Evolutionary conservation across 30 jellyfish, hydroid and myxozoan genomes (phyloP).

Genomic region (Clytia hemisphaerica): DNA sequence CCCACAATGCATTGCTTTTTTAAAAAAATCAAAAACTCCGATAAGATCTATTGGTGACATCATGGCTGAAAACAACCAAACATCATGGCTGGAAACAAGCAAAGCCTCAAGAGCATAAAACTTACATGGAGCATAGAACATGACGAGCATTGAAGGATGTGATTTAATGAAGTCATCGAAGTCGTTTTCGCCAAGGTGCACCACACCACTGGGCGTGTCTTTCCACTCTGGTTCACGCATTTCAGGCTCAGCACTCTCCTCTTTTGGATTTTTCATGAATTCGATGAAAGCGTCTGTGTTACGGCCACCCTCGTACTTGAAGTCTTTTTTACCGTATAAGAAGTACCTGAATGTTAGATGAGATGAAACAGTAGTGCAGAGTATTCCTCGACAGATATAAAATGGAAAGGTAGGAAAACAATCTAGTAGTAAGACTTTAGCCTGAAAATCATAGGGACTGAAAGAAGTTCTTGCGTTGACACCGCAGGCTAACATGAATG

Average conservation of each 20-base stretch:
- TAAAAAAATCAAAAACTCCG: too few relatives aligned
- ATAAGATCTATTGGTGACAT: too few relatives aligned
- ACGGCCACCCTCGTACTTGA: slow-evolving; percentile 53
- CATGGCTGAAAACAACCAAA: not conserved
- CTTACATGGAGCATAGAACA: slow-evolving; percentile 98
- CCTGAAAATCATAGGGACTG: not conserved
- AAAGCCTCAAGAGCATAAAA: not conserved
- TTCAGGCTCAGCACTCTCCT: slow-evolving; percentile 61
- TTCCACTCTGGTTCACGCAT: slow-evolving; percentile 61
- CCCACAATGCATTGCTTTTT: too few relatives aligned
- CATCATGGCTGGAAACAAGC: not conserved
- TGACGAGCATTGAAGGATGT: slow-evolving; percentile 73
- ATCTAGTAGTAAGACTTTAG: not conserved
- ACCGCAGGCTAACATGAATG: too few relatives aligned
- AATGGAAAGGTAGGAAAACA: not conserved
- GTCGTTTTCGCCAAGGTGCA: slow-evolving; percentile 50
- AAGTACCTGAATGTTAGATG: slow-evolving; percentile 53
- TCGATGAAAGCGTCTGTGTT: slow-evolving; percentile 47
- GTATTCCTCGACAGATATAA: slow-evolving; percentile 10
- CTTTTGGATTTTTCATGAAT: slow-evolving; percentile 80
- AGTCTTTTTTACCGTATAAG: slow-evolving; percentile 61
- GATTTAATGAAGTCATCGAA: slow-evolving; percentile 48
- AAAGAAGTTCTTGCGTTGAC: too few relatives aligned
- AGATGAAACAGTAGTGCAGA: too few relatives aligned
- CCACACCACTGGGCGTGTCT: slow-evolving; percentile 57